Base-by-base conservation (phyloP, 2,888 invertebrate species). In the Malacosoma neustria region DNA sequence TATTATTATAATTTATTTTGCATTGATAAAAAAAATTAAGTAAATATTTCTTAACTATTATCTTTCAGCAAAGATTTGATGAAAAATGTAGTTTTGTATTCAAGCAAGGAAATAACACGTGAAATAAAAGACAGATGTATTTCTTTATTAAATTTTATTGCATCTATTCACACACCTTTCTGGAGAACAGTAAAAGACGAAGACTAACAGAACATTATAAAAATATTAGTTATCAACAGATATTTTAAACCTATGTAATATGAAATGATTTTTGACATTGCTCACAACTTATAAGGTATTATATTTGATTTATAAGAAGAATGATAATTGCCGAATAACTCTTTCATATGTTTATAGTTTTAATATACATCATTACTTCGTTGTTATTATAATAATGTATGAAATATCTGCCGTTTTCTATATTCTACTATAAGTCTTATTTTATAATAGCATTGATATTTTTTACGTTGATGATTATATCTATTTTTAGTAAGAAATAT, bases 151-250 rank as follows among this genome's bases (percentile, higher is more conserved):
- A 85, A 79, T 85, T 84, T 82, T 86, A 87, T 86, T 87, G 82
- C 84, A 85, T 82, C 85, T 87, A 86, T 85, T 89, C 89, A 80
- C 89, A 89, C 89, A 89, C 75, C 77, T 82, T 77, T 72, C 63
- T 64, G 65, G 65, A 61, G 70, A 72, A 73, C 70, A 69, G 68
- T 70, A 64, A 68, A 70, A 72, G 71, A 82, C 65, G 63, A 62
- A 67, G 72, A 62, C 66, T 66, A 69, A 70, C 60, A 66, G 66
- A 67, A 57, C 22, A 22, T 22, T 22, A 22, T 46, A 43, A 46
- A 39, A 54, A 54, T 48, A 48, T 48, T 36, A 22, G 9, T 22
- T 22, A 22, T 22, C 22, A 22, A 22, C 22, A 22, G 5, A 22
- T 22, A 22, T 22, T 22, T 22, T 22, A 7, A 22, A 22, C 5